Evolutionary conservation across 2,797 vertebrate genomes (phyloP).

Genomic region (Gymnodraco acuticeps): DNA sequence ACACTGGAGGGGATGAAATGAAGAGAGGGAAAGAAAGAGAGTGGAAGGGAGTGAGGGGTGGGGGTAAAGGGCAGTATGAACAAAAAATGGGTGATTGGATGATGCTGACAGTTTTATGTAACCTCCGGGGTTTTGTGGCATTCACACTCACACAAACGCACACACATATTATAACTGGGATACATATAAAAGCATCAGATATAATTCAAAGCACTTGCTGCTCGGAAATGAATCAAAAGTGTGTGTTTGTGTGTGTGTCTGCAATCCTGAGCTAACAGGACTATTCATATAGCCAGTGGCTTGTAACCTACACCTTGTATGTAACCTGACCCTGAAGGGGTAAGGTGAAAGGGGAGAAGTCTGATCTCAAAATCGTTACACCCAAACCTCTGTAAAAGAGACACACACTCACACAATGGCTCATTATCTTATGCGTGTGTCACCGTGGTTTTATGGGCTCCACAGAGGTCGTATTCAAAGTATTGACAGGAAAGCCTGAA

Average conservation of each 20-base stretch:
- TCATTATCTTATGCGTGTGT: slow-evolving; percentile 72
- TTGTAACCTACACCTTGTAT: slow-evolving; percentile 74
- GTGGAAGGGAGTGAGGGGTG: slow-evolving; percentile 36
- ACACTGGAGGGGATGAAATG: slow-evolving; percentile 67
- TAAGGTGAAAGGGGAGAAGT: slow-evolving; percentile 74
- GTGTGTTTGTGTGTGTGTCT: slow-evolving; percentile 36
- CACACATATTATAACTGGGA: slow-evolving; percentile 28
- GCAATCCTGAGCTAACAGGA: slow-evolving; percentile 56
- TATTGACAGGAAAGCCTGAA: slow-evolving; percentile 65
- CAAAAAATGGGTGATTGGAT: slow-evolving; percentile 55
- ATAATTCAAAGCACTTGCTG: slow-evolving; percentile 29
- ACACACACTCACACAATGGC: slow-evolving; percentile 50
- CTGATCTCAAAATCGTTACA: slow-evolving; percentile 76
- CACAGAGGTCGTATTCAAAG: slow-evolving; percentile 53
- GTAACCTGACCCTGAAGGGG: slow-evolving; percentile 71
- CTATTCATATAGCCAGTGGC: slow-evolving; percentile 77
- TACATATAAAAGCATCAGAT: slow-evolving; percentile 40
- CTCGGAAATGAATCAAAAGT: slow-evolving; percentile 23
- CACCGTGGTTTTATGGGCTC: slow-evolving; percentile 65
- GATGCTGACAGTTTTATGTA: slow-evolving; percentile 67
- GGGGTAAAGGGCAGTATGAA: slow-evolving; percentile 38
- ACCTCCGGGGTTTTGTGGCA: slow-evolving; percentile 44
- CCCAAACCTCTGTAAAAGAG: slow-evolving; percentile 40
- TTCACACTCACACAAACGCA: not conserved
- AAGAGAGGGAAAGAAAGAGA: slow-evolving; percentile 48